Conservation (phyloP, 30 jellyfish, hydroid and myxozoan species). For the Turritopsis rubra region DNA sequence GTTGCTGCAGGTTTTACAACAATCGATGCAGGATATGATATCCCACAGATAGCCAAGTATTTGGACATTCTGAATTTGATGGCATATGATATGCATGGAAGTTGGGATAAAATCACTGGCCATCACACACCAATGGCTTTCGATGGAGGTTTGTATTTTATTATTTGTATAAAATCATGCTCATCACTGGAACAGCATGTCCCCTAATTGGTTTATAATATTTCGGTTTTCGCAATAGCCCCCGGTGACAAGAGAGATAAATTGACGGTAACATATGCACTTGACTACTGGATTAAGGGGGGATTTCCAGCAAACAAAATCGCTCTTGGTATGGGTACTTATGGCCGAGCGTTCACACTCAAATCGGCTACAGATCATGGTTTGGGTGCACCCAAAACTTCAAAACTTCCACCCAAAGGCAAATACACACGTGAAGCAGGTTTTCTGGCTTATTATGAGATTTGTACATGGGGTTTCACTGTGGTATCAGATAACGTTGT, state of each 20-base stretch:
- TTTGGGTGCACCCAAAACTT: constrained; percentile 31
- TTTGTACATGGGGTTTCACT: constrained; percentile 40
- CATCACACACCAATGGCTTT: constrained; percentile 50
- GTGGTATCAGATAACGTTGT: constrained; percentile 37
- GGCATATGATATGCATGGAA: constrained; percentile 51
- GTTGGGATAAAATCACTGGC: constrained; percentile 46
- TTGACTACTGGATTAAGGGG: constrained; percentile 46
- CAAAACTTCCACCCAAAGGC: constrained; percentile 37
- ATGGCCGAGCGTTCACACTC: constrained; percentile 43
- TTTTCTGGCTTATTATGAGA: constrained; percentile 49
- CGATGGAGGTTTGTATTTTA: constrained; percentile 51
- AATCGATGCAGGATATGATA: constrained; percentile 47
- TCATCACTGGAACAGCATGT: no score
- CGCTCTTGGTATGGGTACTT: constrained; percentile 58
- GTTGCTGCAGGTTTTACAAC: constrained; percentile 38
- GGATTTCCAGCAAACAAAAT: constrained; percentile 46
- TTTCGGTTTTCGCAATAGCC: not conserved
- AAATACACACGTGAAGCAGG: constrained; percentile 52
- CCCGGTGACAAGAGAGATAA: constrained; percentile 5
- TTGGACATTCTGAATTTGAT: constrained; percentile 37
- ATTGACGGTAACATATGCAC: constrained; percentile 37
- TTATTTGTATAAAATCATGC: no score
- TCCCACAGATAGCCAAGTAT: constrained; percentile 23
- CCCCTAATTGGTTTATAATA: no score
- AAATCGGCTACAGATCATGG: constrained; percentile 33